Evolutionary conservation across 2,888 invertebrate species (phyloP), one percentile per base, ranked within the genome.

Genomic region (Megastigmus dorsalis): DNA sequence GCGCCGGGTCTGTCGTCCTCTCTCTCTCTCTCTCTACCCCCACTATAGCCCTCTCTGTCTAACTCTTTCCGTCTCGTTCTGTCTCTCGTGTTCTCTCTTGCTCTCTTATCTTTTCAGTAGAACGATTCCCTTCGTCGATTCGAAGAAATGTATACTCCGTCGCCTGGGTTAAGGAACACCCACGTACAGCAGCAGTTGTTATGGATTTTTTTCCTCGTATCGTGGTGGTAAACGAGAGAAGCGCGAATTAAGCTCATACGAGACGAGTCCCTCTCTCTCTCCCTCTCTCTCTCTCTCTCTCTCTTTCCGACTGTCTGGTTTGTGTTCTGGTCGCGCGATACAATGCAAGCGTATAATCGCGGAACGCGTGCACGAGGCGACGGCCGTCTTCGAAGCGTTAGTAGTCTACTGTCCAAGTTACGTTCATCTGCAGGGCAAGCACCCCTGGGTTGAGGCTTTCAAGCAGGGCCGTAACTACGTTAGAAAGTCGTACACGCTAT

Each of bases 351-450:
- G 41, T 50, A 68, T 38, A 28, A 57, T 45, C 50, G 33, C 50
- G 43, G 30, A 38, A 26, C 20, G 38, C 30, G 54, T 43, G 33
- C 15, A 13, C 33, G 6, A 15, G 20, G 20, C 38, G 67, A 55
- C 52, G 30, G 77, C 76, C 76, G 79, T 80, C 80, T 79, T 78
- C 79, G 75, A 76, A 79, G 78, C 74, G 80, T 78, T 79, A 52
- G 62, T 38, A 71, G 79, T 78, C 79, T 80, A 82, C 82, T 81
- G 81, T 78, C 81, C 82, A 81, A 80, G 79, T 83, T 79, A 79
- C 79, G 80, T 79, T 83, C 79, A 83, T 82, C 81, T 79, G 77
- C 80, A 82, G 85, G 84, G 84, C 86, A 84, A 82, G 81, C 83
- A 85, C 84, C 85, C 85, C 82, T 82, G 80, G 80, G 66, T 48